Evolutionary conservation across 2,113 vertebrate genomes (phyloP), one percentile per base, ranked within the genome.

Genomic region (Columba janthina): DNA sequence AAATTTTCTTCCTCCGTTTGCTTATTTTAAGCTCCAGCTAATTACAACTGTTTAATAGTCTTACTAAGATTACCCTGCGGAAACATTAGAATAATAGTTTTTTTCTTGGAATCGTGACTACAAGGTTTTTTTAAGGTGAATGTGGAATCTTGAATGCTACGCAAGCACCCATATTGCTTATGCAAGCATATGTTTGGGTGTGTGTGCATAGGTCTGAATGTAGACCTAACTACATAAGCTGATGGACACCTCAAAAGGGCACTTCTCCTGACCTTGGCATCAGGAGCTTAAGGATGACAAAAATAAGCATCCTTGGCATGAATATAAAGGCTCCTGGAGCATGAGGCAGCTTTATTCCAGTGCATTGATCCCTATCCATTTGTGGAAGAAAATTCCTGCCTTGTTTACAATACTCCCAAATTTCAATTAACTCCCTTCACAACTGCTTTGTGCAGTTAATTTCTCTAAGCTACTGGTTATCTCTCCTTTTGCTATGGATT

Each of bases 1-100:
- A 95, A 75, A 93, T 84, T 77, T 86, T 93, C 54, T 58, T 81
- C 57, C 77, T 94, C 71, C 60, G 38, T 89, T 94, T 94, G 53
- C 73, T 74, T 91, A 85, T 94, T 95, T 96, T 88, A 94, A 97
- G 67, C 60, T 92, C 62, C 40, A 62, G 82, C 84, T 94, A 95
- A 96, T 96, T 96, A 88, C 89, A 94, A 79, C 77, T 94, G 20
- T 78, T 90, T 89, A 88, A 87, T 58, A 90, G 72, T 38, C 83
- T 94, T 86, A 67, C 78, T 89, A 88, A 97, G 71, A 95, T 93
- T 75, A 81, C 86, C 85, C 74, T 57, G 40, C 12, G n/a, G 89
- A 96, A 95, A 75, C 4, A 6, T 79, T 88, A 66, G 42, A 60
- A 60, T 88, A 94, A 93, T 48, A 90, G 60, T 32, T 16, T 91